phyloP scores from a whole-genome alignment of 2,113 vertebrate genomes.

The Peromyscus leucopus region DNA sequence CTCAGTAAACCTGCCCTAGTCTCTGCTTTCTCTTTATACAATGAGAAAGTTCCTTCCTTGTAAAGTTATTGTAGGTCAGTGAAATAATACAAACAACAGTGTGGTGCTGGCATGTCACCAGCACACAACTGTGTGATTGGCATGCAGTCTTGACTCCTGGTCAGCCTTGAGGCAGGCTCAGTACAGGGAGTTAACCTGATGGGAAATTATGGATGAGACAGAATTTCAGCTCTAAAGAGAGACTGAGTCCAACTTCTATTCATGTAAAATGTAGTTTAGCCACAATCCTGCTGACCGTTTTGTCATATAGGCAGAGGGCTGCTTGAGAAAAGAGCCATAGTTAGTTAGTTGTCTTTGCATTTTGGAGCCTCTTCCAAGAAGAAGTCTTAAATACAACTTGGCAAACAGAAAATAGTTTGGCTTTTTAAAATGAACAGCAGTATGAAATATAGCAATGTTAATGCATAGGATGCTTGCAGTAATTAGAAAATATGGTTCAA shows the following conservation, averaged over 20 bases:
- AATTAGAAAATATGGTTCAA: constrained; percentile 70
- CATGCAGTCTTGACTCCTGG: background rate
- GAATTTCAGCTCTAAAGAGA: background rate
- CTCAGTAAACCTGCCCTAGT: background rate
- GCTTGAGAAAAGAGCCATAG: constrained; percentile 3
- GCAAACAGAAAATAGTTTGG: constrained; percentile 61
- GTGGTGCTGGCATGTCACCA: background rate
- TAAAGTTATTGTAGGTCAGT: background rate
- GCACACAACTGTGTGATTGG: background rate
- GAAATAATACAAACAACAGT: background rate
- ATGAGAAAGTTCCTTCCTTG: background rate
- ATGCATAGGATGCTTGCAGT: constrained; percentile 59
- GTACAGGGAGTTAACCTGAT: background rate
- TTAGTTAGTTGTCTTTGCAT: background rate
- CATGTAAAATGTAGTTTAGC: background rate
- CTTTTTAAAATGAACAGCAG: constrained; percentile 58
- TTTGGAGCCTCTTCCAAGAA: constrained; percentile 70
- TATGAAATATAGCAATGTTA: constrained; percentile 71
- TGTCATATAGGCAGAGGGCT: background rate
- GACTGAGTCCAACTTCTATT: background rate
- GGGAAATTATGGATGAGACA: background rate
- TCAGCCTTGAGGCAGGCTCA: background rate
- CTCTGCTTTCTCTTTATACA: constrained; percentile 31
- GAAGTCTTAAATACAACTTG: constrained; percentile 61
- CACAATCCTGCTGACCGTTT: background rate